Percentiles rank a stretch among this genome's conserved stretches.
phyloP scores from a whole-genome alignment of 2,888 invertebrate genomes.

The Meiosimyza platycephala region DNA sequence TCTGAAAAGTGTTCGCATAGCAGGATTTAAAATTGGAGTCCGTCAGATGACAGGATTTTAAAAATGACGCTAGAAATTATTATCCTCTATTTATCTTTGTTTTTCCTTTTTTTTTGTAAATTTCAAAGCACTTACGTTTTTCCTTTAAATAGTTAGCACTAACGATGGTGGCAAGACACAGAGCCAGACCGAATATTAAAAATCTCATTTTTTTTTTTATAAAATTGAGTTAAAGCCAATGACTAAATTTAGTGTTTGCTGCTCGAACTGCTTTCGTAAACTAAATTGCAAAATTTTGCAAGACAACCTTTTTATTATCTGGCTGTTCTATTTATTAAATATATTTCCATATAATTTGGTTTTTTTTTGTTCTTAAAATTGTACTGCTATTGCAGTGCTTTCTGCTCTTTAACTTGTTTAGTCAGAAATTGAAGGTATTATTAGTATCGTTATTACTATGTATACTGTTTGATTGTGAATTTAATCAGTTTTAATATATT shows the following conservation, averaged over 20 bases:
- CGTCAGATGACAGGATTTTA: slow-evolving; percentile 9
- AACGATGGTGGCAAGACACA: not conserved
- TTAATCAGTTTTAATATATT: no score
- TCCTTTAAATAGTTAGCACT: slow-evolving; percentile 5
- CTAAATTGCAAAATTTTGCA: slow-evolving; percentile 7
- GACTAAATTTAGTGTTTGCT: not conserved
- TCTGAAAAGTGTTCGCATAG: slow-evolving; percentile 8
- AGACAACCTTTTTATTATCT: not conserved
- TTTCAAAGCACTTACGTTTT: slow-evolving; percentile 16
- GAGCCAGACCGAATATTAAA: not conserved
- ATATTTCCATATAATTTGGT: no score
- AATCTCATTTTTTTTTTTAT: no score
- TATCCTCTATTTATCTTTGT: not conserved
- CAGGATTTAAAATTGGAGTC: slow-evolving; percentile 15
- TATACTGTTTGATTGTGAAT: no score
- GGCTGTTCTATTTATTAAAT: not conserved
- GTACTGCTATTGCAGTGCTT: no score
- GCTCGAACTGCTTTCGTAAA: not conserved
- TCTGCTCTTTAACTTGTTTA: no score
- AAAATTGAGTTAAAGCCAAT: no score
- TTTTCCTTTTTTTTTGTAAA: not conserved
- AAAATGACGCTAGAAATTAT: slow-evolving; percentile 2
- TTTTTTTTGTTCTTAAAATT: no score
- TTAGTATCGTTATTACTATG: no score
- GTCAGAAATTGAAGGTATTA: no score